A percentile compares a stretch with the other conserved stretches of the same genome.
Conservation (phyloP, 2,113 vertebrate species). For the Euleptes europaea region DNA sequence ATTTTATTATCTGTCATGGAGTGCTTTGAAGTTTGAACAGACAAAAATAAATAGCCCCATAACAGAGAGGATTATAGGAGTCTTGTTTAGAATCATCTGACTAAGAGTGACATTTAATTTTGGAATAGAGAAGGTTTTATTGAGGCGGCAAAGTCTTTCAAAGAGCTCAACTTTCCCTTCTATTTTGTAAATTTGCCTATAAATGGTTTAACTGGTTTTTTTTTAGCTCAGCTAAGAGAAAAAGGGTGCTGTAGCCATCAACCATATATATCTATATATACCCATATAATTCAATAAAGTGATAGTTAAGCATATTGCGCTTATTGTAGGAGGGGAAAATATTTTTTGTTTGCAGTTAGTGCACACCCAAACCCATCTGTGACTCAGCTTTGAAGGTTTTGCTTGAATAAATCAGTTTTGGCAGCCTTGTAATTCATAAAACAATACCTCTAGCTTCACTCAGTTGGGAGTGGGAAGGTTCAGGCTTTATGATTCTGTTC, state of each 20-base stretch:
- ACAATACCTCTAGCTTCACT: conserved; percentile 53
- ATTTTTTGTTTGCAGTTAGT: conserved; percentile 58
- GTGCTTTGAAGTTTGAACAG: conserved; percentile 84
- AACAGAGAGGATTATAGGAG: conserved; percentile 83
- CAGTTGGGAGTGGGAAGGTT: conserved; percentile 69
- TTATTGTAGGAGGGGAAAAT: conserved; percentile 56
- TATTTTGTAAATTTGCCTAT: conserved; percentile 78
- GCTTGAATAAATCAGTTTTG: conserved; percentile 68
- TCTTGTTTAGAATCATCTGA: conserved; percentile 82
- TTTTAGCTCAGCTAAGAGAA: conserved; percentile 70
- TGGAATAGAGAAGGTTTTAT: conserved; percentile 77
- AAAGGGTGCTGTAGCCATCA: conserved; percentile 65
- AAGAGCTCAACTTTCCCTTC: conserved; percentile 67
- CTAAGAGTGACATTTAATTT: conserved; percentile 83
- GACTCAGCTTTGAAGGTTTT: conserved; percentile 56
- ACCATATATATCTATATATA: conserved; percentile 33
- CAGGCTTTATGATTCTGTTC: conserved; percentile 75
- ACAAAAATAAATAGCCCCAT: conserved; percentile 85
- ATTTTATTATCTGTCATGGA: conserved; percentile 84
- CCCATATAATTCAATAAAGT: conserved; percentile 72
- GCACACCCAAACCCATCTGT: conserved; percentile 48
- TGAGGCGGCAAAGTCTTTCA: conserved; percentile 74
- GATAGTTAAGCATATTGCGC: conserved; percentile 62
- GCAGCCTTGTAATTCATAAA: conserved; percentile 74
- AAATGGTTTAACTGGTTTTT: conserved; percentile 76